Evolutionary conservation across 2,797 vertebrate species (phyloP).

Genomic region (Avahi laniger): DNA sequence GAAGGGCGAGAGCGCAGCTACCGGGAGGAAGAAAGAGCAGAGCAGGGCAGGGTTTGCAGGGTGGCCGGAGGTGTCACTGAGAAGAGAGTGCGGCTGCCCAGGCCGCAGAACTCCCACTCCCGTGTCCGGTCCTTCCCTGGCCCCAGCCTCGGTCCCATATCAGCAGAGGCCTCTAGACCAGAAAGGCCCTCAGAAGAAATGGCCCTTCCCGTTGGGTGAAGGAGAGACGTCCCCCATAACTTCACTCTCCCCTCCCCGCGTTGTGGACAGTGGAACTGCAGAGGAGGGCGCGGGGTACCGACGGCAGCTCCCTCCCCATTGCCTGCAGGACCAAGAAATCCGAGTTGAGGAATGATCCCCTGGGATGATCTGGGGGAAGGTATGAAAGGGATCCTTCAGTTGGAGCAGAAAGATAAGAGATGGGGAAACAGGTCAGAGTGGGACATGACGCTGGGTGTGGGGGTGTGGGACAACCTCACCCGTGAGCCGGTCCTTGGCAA

Average conservation of each 20-base stretch:
- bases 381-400: not conserved
- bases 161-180: not conserved
- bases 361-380: not conserved
- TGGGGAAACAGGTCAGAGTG: not conserved
- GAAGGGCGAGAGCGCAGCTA: constrained; percentile 94
- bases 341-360: not conserved
- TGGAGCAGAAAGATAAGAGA: not conserved
- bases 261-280: not conserved
- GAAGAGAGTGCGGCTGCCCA: not conserved
- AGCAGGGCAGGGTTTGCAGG: not conserved
- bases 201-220: not conserved
- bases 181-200: not conserved
- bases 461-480: constrained; percentile 85
- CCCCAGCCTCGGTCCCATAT: not conserved
- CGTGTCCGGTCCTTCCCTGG: not conserved
- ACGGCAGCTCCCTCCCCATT: not conserved
- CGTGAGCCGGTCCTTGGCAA: constrained; percentile 95
- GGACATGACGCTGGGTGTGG: not conserved
- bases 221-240: not conserved
- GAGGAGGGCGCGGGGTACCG: not conserved
- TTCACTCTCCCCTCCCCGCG: not conserved
- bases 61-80: not conserved
- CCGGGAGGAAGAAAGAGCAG: not conserved
- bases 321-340: not conserved
- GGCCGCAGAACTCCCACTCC: not conserved